Percentiles rank a stretch among this genome's conserved stretches.
Evolutionary conservation across 2,797 vertebrate species (phyloP).

Genomic region (Argentina silus): DNA sequence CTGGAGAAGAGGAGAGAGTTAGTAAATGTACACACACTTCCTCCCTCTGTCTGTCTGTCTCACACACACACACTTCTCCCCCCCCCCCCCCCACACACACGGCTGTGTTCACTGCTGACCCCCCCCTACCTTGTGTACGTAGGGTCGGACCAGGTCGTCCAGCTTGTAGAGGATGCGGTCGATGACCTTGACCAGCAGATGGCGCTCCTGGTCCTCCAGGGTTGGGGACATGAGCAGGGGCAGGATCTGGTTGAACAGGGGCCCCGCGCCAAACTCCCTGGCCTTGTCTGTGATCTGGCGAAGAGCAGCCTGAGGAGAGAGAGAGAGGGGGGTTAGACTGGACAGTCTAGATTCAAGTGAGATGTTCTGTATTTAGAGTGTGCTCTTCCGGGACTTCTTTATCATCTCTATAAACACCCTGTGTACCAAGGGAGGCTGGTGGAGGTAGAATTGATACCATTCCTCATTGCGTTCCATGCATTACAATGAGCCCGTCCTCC

Average conservation of each 20-base stretch:
- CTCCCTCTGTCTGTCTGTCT: background rate
- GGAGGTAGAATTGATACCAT: too few species aligned
- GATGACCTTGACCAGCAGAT: constrained; percentile 98
- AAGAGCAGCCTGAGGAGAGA: constrained; percentile 84
- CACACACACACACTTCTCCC: background rate
- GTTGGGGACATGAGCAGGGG: constrained; percentile 98
- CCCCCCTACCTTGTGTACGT: constrained; percentile 93
- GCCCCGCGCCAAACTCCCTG: constrained; percentile 96
- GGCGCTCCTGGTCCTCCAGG: constrained; percentile 97
- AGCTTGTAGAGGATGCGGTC: constrained; percentile 98
- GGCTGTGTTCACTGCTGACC: background rate
- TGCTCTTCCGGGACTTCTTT: too few species aligned
- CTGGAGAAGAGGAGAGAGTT: constrained; percentile 65
- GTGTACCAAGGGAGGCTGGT: too few species aligned
- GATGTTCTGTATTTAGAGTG: too few species aligned
- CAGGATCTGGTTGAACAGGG: constrained; percentile 97
- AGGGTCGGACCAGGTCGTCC: constrained; percentile 96
- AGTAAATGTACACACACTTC: background rate
- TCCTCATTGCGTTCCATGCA: too few species aligned
- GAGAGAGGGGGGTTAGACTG: background rate
- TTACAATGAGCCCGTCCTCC: too few species aligned
- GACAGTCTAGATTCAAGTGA: background rate
- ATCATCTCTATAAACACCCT: too few species aligned
- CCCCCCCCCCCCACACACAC: background rate
- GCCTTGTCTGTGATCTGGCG: constrained; percentile 99